Conservation (phyloP, 2,797 vertebrate species). For the Vultur gryphus region DNA sequence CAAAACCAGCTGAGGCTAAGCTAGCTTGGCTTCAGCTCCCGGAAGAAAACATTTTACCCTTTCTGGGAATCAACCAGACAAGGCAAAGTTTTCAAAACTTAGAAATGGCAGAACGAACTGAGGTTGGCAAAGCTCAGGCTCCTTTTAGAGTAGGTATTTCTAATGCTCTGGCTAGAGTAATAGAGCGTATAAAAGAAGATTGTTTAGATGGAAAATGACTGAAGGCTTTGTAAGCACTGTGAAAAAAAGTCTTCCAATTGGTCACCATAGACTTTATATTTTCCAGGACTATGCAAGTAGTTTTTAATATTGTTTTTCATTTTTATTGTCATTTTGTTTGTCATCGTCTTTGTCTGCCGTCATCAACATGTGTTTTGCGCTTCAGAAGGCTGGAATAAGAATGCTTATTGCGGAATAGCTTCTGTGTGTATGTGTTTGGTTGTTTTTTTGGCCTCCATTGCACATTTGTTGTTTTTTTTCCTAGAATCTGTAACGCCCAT, state of each 20-base stretch:
- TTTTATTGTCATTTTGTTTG: background rate
- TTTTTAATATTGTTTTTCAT: background rate
- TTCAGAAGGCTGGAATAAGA: background rate
- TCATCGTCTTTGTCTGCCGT: background rate
- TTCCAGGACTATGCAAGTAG: background rate
- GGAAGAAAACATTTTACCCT: background rate
- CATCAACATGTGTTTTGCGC: accelerated
- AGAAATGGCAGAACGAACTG: background rate
- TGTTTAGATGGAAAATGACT: background rate
- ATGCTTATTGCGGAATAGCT: accelerated
- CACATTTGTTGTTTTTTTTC: background rate
- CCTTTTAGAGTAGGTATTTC: background rate
- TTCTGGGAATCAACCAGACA: background rate
- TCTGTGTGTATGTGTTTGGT: background rate
- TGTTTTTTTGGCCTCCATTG: background rate
- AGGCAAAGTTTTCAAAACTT: background rate
- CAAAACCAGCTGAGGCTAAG: background rate
- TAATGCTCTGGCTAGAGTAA: background rate
- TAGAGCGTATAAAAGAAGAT: background rate
- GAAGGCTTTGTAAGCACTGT: background rate
- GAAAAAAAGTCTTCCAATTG: background rate
- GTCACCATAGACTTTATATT: background rate
- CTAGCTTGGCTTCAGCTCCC: background rate
- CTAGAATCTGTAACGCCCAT: background rate
- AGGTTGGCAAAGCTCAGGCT: background rate